A percentile compares a stretch with the other conserved stretches of the same genome.
Evolutionary conservation across 2,113 vertebrate genomes (phyloP).

Genomic region (Terrapene triunguis): DNA sequence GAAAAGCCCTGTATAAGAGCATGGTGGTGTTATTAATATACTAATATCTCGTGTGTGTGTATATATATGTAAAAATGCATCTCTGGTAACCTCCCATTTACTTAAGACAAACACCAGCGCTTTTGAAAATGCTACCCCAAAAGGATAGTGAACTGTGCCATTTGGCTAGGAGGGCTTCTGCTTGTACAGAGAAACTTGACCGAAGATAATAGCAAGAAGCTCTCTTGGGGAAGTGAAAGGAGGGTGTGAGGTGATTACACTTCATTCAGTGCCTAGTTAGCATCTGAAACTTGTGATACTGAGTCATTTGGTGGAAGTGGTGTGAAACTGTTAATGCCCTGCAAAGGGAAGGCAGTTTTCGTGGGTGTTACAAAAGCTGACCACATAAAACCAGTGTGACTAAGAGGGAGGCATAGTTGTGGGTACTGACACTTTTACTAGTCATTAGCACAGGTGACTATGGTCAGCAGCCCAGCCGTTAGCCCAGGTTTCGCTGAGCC

Average conservation of each 20-base stretch:
- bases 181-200: neutral
- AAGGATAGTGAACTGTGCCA: neutral
- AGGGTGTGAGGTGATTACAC: neutral
- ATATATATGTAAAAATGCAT: neutral
- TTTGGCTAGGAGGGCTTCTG: rapidly evolving
- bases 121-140: neutral
- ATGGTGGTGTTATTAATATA: neutral
- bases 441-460: neutral
- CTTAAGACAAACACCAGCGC: too few species aligned
- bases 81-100: neutral
- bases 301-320: neutral
- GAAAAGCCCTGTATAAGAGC: neutral
- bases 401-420: neutral
- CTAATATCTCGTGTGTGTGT: neutral
- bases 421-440: neutral
- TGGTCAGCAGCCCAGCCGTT: neutral
- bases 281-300: neutral
- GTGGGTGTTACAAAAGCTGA: neutral
- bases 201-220: neutral
- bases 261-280: neutral
- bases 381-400: neutral
- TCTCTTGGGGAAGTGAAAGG: neutral
- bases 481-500: neutral
- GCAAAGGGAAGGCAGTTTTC: neutral
- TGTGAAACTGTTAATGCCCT: neutral